Conservation (phyloP, 53 echinoderm and acorn worm species). For the Stichopus horrens region DNA sequence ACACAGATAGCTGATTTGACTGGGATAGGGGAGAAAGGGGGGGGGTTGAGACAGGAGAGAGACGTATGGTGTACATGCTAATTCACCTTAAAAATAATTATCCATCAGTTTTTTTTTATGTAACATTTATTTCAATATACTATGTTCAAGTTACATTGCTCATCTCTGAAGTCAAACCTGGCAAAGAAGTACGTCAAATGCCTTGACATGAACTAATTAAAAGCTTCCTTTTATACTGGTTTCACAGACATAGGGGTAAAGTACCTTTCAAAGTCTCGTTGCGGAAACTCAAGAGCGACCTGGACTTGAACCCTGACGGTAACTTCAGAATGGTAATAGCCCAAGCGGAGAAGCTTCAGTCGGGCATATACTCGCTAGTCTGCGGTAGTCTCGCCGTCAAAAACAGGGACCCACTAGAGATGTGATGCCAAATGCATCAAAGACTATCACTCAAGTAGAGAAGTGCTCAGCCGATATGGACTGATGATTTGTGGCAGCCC, state of each 20-base stretch:
- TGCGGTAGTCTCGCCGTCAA: slow-evolving; percentile 68
- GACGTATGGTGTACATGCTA: no score
- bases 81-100: no score
- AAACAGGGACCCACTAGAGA: slow-evolving; percentile 44
- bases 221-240: not conserved
- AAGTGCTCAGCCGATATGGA: not conserved
- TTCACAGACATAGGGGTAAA: slow-evolving; percentile 66
- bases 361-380: slow-evolving; percentile 78
- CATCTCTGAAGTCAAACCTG: no score
- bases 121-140: no score
- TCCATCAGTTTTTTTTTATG: no score
- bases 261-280: slow-evolving; percentile 57
- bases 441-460: not conserved
- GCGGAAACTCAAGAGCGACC: slow-evolving; percentile 68
- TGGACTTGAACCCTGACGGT: slow-evolving; percentile 75
- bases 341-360: slow-evolving; percentile 76
- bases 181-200: no score
- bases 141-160: no score
- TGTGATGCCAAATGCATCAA: not conserved
- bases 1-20: no score
- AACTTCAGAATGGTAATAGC: slow-evolving; percentile 87
- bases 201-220: no score
- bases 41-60: no score
- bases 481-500: no score
- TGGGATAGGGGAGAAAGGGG: no score